phyloP scores from a whole-genome alignment of 2,113 vertebrate genomes.

The Sapayoa aenigma region DNA sequence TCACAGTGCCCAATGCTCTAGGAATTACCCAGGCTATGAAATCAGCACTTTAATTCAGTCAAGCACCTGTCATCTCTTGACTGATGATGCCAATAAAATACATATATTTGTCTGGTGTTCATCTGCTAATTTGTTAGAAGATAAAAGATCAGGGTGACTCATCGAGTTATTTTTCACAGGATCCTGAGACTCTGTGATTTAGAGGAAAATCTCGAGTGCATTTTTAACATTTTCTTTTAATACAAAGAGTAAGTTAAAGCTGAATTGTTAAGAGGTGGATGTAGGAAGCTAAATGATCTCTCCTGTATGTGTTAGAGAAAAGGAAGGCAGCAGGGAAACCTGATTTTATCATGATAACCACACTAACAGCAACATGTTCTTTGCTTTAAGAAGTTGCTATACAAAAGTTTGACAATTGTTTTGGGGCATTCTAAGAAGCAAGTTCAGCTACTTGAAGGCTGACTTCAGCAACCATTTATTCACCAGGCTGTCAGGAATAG shows the following conservation, averaged over 20 bases:
- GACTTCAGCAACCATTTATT: background rate
- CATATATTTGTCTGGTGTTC: background rate
- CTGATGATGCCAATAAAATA: background rate
- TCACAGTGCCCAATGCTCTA: background rate
- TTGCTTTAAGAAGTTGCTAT: background rate
- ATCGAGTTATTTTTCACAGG: background rate
- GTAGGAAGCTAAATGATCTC: background rate
- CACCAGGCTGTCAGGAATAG: background rate
- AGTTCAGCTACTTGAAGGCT: background rate
- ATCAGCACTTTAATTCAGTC: background rate
- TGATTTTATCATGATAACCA: background rate
- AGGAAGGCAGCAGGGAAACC: background rate
- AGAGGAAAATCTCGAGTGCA: background rate
- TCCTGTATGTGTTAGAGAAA: background rate
- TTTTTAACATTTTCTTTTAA: background rate
- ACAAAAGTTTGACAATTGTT: background rate
- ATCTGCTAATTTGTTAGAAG: background rate
- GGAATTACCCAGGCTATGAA: background rate
- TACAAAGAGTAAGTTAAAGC: background rate
- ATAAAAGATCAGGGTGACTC: background rate
- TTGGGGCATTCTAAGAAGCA: background rate
- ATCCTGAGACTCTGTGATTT: background rate
- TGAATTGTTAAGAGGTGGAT: background rate
- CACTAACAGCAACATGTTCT: background rate
- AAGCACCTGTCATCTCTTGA: background rate